These are phyloP conservation scores for Lepidochitona cinerea DNA, from an alignment of 2,888 invertebrate species.

Conservation along the genomic window DNA sequence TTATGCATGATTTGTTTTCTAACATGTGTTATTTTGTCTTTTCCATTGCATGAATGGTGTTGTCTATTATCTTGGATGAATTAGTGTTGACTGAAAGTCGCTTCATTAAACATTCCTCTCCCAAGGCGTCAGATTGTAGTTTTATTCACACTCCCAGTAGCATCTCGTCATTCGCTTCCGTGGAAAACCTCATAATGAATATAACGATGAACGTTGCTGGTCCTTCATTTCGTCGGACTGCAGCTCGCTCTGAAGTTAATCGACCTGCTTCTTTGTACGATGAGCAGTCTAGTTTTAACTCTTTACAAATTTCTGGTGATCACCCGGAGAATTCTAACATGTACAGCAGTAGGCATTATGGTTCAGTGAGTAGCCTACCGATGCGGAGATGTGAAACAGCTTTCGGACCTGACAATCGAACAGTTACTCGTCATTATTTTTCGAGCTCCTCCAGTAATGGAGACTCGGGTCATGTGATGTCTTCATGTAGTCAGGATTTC, in stretches of 20 bases:
- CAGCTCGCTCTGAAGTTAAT: too few species aligned
- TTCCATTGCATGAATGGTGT: conserved; percentile 2
- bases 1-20: too few species aligned
- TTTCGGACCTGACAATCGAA: conserved; percentile 61
- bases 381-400: conserved; percentile 55
- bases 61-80: background rate
- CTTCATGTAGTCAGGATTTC: background rate
- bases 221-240: background rate
- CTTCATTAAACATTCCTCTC: conserved; percentile 35
- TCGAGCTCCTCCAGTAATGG: background rate
- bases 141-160: conserved; percentile 32
- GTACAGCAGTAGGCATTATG: conserved; percentile 27
- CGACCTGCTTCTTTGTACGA: background rate
- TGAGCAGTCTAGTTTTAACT: background rate
- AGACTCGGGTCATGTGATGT: background rate
- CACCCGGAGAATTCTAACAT: conserved; percentile 30
- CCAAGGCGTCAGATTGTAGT: conserved; percentile 14
- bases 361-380: conserved; percentile 37
- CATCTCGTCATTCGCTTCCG: conserved; percentile 56
- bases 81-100: conserved; percentile 28
- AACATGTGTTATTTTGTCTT: background rate
- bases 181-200: conserved; percentile 62
- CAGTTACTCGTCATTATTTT: conserved; percentile 59
- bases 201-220: conserved; percentile 35
- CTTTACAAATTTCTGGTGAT: conserved; percentile 34